These are phyloP conservation scores for Cosmopolites sordidus DNA, from an alignment of 2,888 invertebrate species.

Conservation along the genomic window DNA sequence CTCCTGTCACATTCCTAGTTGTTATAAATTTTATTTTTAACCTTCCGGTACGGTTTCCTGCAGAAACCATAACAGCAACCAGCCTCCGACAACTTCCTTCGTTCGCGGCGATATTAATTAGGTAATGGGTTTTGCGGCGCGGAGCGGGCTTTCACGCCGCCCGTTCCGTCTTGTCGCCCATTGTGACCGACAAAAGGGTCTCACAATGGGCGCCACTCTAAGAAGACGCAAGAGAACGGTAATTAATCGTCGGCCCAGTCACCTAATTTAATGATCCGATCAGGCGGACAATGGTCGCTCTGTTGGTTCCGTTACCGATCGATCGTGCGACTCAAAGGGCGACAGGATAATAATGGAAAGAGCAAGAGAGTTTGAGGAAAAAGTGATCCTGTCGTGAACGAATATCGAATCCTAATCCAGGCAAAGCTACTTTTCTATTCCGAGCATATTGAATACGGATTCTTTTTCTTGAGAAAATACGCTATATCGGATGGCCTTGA, in stretches of 20 bases:
- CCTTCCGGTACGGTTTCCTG: too few species aligned
- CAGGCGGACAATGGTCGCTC: not conserved
- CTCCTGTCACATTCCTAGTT: too few species aligned
- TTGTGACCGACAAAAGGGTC: constrained; percentile 1
- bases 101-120: constrained; percentile 24
- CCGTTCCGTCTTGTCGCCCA: constrained; percentile 3
- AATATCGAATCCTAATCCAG: too few species aligned
- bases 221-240: constrained; percentile 3
- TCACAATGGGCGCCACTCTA: not conserved
- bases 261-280: constrained; percentile 4
- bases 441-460: too few species aligned
- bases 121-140: constrained; percentile 18
- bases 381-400: too few species aligned
- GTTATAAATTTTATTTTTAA: too few species aligned
- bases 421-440: too few species aligned
- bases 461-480: too few species aligned
- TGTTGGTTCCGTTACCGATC: not conserved
- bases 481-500: too few species aligned
- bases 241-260: constrained; percentile 4
- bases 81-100: constrained; percentile 10
- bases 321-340: too few species aligned
- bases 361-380: too few species aligned
- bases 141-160: constrained; percentile 12
- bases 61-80: constrained; percentile 1
- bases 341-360: too few species aligned